Conservation (phyloP, 2,888 invertebrate species). For the Charanyca ferruginea region DNA sequence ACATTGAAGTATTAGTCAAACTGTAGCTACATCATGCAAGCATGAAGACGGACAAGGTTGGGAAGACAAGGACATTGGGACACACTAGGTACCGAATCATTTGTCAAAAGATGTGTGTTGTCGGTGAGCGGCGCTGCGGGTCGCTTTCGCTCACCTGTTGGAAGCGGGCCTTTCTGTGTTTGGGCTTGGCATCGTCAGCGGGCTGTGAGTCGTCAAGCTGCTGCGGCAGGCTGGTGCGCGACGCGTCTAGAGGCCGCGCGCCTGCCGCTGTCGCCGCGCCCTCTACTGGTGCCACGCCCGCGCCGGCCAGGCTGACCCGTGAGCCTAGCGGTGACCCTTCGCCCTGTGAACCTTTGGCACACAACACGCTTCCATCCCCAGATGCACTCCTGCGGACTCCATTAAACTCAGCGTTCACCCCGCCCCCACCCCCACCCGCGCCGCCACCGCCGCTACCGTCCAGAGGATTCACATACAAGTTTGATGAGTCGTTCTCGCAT, state of each 20-base stretch:
- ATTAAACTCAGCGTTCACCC: constrained; percentile 84
- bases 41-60: constrained; percentile 44
- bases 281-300: constrained; percentile 63
- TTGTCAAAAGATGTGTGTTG: constrained; percentile 30
- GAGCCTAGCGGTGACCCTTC: constrained; percentile 88
- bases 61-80: constrained; percentile 37
- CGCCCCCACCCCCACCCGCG: constrained; percentile 77
- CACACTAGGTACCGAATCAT: constrained; percentile 43
- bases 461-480: constrained; percentile 97
- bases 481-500: constrained; percentile 94
- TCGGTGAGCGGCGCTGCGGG: constrained; percentile 50
- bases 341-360: constrained; percentile 91
- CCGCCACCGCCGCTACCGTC: constrained; percentile 92
- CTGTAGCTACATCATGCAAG: constrained; percentile 67
- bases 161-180: constrained; percentile 96
- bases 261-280: constrained; percentile 68
- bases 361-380: constrained; percentile 94
- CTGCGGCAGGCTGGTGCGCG: constrained; percentile 87
- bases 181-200: constrained; percentile 91
- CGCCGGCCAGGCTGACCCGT: constrained; percentile 85
- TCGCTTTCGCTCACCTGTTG: constrained; percentile 92
- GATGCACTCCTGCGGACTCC: constrained; percentile 95
- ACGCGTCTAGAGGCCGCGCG: constrained; percentile 77
- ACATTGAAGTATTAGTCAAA: constrained; percentile 55
- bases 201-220: constrained; percentile 82